Evolutionary conservation across 2,797 vertebrate genomes (phyloP).

Genomic region (Galago senegalensis): DNA sequence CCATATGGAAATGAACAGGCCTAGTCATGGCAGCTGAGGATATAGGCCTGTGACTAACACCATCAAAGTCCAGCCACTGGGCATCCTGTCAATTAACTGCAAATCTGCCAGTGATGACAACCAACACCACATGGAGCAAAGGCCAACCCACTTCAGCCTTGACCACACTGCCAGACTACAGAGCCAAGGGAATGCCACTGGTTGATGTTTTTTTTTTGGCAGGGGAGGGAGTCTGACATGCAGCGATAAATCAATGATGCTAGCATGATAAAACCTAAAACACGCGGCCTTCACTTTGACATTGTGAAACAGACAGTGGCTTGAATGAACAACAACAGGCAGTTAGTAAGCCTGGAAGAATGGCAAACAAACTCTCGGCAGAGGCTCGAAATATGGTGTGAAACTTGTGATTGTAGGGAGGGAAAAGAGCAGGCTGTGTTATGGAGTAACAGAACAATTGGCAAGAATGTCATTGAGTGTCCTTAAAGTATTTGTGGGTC

Average conservation of each 20-base stretch:
- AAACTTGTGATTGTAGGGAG: background rate
- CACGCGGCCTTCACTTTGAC: background rate
- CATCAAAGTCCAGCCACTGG: background rate
- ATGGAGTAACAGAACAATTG: conserved; percentile 1
- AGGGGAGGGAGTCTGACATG: background rate
- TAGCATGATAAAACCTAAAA: background rate
- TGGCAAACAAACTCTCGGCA: background rate
- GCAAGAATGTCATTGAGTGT: background rate
- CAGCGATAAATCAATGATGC: background rate
- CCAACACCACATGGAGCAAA: background rate
- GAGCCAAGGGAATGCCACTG: background rate
- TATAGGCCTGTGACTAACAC: background rate
- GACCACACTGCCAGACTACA: background rate
- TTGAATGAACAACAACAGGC: background rate
- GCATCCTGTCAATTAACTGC: background rate
- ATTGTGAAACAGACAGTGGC: background rate
- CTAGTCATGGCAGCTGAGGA: background rate
- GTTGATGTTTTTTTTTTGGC: background rate
- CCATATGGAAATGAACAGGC: background rate
- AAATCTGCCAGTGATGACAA: background rate
- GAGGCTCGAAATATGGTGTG: background rate
- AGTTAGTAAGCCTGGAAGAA: background rate
- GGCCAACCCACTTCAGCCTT: background rate
- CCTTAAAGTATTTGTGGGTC: background rate
- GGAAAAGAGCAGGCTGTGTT: background rate